Percentiles rank a stretch among this genome's conserved stretches.
These are phyloP conservation scores for Catagonus wagneri DNA, from an alignment of 2,113 vertebrate species.

Conservation along the genomic window DNA sequence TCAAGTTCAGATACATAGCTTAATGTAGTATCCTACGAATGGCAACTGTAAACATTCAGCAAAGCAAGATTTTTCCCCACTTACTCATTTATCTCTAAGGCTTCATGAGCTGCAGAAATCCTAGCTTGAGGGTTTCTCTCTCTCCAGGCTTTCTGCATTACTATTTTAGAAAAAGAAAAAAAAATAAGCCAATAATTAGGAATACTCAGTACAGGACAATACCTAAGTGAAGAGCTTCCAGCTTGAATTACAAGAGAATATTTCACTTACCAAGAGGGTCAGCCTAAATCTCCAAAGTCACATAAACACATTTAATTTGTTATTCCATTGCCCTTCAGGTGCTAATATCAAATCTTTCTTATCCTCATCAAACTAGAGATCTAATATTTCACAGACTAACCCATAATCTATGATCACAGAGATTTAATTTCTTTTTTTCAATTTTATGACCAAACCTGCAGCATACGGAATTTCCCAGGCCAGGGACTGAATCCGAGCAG, in stretches of 20 bases:
- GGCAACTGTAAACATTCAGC: slow-evolving; percentile 36
- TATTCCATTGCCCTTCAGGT: slow-evolving; percentile 7
- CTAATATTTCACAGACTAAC: slow-evolving; percentile 46
- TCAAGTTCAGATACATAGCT: slow-evolving; percentile 40
- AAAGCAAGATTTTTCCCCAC: slow-evolving; percentile 78
- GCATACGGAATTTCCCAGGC: too few relatives aligned
- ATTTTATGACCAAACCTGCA: too few relatives aligned
- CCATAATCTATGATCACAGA: neutral
- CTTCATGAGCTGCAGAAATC: slow-evolving; percentile 98
- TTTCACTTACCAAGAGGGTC: slow-evolving; percentile 60
- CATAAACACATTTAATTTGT: slow-evolving; percentile 43
- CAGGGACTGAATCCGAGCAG: too few relatives aligned
- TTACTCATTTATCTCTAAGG: slow-evolving; percentile 98
- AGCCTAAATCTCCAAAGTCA: slow-evolving; percentile 55
- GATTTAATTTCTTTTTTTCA: too few relatives aligned
- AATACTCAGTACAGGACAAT: slow-evolving; percentile 33
- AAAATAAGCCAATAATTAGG: slow-evolving; percentile 69
- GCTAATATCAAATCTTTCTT: neutral
- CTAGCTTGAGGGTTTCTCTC: slow-evolving; percentile 99
- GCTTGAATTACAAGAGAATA: slow-evolving; percentile 41
- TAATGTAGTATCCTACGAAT: neutral
- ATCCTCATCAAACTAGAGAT: neutral
- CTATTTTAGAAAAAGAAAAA: slow-evolving; percentile 86
- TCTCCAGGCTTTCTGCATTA: slow-evolving; percentile 99
- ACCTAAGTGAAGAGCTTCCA: slow-evolving; percentile 68